Evolutionary conservation across 2,888 invertebrate genomes (phyloP).

Genomic region (Arrhopalites spinosus): DNA sequence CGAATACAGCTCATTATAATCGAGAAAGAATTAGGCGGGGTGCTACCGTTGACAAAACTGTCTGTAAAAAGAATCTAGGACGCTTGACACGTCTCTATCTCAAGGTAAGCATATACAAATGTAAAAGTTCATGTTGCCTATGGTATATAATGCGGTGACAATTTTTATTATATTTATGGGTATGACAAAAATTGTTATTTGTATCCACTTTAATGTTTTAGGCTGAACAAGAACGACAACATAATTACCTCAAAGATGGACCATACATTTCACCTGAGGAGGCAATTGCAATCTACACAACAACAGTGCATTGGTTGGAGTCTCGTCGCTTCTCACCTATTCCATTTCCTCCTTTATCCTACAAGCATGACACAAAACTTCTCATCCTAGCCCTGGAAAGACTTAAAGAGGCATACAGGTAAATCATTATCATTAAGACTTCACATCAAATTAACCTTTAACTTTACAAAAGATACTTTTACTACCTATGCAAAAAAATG

Average conservation of each 20-base stretch:
- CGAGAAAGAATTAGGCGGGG: constrained; percentile 96
- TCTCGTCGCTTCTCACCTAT: constrained; percentile 98
- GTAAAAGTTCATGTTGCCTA: background rate
- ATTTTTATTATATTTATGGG: too few relatives aligned
- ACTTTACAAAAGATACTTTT: too few relatives aligned
- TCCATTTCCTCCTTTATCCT: constrained; percentile 98
- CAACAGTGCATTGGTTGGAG: constrained; percentile 99
- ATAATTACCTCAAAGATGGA: constrained; percentile 99
- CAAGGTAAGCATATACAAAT: constrained; percentile 64
- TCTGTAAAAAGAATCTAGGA: constrained; percentile 99
- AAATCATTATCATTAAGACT: background rate
- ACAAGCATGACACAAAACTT: constrained; percentile 99
- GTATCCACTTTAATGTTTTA: too few relatives aligned
- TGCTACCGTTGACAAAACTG: constrained; percentile 99
- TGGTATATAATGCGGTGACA: too few relatives aligned
- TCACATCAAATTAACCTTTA: background rate
- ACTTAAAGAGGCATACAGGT: constrained; percentile 92
- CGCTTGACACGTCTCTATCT: constrained; percentile 94
- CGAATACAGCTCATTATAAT: constrained; percentile 99
- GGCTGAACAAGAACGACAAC: constrained; percentile 96
- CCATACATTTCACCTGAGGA: constrained; percentile 99
- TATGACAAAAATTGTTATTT: too few relatives aligned
- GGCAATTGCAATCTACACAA: constrained; percentile 99
- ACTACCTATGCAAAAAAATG: too few relatives aligned
- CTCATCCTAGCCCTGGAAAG: constrained; percentile 95